Percentiles rank a stretch among this genome's conserved stretches.
phyloP scores from a whole-genome alignment of 2,113 vertebrate genomes.

The Trichomycterus rosablanca region DNA sequence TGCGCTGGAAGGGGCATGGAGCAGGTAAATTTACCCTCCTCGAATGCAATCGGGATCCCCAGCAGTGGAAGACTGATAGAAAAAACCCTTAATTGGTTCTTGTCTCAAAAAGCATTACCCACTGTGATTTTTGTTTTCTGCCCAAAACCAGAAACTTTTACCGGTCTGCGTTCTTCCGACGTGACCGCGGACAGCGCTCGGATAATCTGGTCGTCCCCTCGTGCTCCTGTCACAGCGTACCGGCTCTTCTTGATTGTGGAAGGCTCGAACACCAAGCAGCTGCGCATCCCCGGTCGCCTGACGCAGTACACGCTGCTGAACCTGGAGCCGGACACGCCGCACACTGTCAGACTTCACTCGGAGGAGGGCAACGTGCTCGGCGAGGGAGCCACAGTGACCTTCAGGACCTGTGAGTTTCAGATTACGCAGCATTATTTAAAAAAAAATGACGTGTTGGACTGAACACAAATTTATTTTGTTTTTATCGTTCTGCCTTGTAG shows the following conservation, averaged over 20 bases:
- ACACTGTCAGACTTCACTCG: constrained; percentile 74
- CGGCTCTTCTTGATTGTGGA: constrained; percentile 72
- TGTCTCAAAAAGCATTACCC: too few species aligned
- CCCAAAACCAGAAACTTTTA: constrained; percentile 80
- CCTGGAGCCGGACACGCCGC: constrained; percentile 77
- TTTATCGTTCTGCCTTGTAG: too few species aligned
- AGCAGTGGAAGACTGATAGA: too few species aligned
- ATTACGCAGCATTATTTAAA: too few species aligned
- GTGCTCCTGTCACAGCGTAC: constrained; percentile 74
- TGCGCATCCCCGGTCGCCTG: constrained; percentile 68
- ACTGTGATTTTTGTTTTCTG: not conserved
- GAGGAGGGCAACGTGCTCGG: constrained; percentile 76
- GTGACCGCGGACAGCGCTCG: constrained; percentile 75
- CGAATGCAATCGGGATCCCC: too few species aligned
- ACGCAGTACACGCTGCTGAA: constrained; percentile 74
- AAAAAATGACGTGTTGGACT: too few species aligned
- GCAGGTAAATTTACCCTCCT: too few species aligned
- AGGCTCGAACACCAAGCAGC: constrained; percentile 75
- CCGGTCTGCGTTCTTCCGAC: constrained; percentile 74
- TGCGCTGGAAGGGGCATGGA: too few species aligned
- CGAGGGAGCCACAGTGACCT: constrained; percentile 61
- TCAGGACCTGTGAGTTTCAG: constrained; percentile 50
- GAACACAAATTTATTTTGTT: too few species aligned
- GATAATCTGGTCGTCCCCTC: constrained; percentile 78
- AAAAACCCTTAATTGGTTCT: too few species aligned